Base-by-base conservation (phyloP, 2,888 invertebrate species). In the Andrena marginata region DNA sequence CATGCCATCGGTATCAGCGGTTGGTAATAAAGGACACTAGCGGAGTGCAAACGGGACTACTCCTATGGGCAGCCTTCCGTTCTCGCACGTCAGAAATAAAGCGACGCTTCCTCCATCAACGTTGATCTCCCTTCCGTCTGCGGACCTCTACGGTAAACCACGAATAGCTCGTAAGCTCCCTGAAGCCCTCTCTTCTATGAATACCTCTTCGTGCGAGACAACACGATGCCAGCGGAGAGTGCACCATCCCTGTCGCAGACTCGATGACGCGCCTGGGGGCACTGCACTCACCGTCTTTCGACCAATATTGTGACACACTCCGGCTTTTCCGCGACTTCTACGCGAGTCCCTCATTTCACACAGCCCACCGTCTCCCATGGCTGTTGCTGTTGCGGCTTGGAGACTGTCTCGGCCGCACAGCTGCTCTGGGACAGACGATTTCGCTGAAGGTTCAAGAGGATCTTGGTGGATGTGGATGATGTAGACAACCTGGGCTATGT, bases 151-250 rank as follows among this genome's bases (percentile, higher is more conserved):
- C 90, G 91, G 90, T 90, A 89, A 93, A 92, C 92, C 93, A 92
- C 92, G 92, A 93, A 93, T 93, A 93, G 92, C 92, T 82, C 88
- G 88, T 88, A 89, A 90, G 90, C 92, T 92, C 92, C 89, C 84
- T 86, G 90, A 90, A 92, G 87, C 86, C 85, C 82, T 85, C 91
- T 89, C 90, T 90, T 92, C 93, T 93, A 93, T 93, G 93, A 93
- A 93, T 93, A 93, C 93, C 93, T 90, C 89, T 76, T 81, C 77
- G 86, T 84, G 77, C 84, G 79, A 87, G 87, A 88, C 87, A 87
- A 72, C 76, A 69, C 75, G 79, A 79, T 74, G 77, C 67, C 59
- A 51, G 67, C 42, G 42, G 64, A 80, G 73, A 82, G 65, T 84
- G 85, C 80, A 75, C 48, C 74, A 60, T 35, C 73, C 49, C 62